Evolutionary conservation across 2,888 invertebrate species (phyloP).

Genomic region (Oligia strigilis): DNA sequence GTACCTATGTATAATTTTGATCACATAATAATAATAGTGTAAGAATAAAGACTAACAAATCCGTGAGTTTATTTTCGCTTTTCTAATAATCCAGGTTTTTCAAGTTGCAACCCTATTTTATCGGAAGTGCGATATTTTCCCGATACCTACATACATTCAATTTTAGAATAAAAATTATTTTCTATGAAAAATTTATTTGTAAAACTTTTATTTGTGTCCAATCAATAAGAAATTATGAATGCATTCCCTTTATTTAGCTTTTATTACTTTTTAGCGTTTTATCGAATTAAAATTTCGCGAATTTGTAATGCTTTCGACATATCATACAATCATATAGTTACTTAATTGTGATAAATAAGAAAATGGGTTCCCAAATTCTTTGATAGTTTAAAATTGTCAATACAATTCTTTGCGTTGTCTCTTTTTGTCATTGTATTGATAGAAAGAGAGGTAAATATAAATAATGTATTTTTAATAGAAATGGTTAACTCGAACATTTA

Average conservation of each 20-base stretch:
- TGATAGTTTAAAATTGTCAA: constrained; percentile 34
- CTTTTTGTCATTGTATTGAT: constrained; percentile 36
- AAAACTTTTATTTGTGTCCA: constrained; percentile 30
- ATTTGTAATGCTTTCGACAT: constrained; percentile 55
- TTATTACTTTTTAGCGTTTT: constrained; percentile 26
- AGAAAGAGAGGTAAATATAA: constrained; percentile 30
- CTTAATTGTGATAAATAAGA: constrained; percentile 60
- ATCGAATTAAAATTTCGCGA: constrained; percentile 45
- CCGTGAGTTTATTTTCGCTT: too few species aligned
- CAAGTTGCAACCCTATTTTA: too few species aligned
- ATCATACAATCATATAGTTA: constrained; percentile 49
- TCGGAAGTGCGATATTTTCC: background rate
- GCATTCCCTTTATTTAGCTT: constrained; percentile 55
- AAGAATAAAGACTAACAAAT: too few species aligned
- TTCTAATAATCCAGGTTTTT: too few species aligned
- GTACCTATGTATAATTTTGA: too few species aligned
- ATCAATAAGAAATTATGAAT: constrained; percentile 59
- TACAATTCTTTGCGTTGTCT: constrained; percentile 22
- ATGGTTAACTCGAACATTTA: constrained; percentile 6
- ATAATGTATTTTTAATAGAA: constrained; percentile 34
- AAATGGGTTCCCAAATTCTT: constrained; percentile 51
- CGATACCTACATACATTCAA: background rate
- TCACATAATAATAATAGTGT: too few species aligned
- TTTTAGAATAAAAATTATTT: constrained; percentile 31
- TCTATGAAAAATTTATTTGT: constrained; percentile 16